Conservation (phyloP, 2,888 invertebrate species). For the Minunthozetes semirufus region DNA sequence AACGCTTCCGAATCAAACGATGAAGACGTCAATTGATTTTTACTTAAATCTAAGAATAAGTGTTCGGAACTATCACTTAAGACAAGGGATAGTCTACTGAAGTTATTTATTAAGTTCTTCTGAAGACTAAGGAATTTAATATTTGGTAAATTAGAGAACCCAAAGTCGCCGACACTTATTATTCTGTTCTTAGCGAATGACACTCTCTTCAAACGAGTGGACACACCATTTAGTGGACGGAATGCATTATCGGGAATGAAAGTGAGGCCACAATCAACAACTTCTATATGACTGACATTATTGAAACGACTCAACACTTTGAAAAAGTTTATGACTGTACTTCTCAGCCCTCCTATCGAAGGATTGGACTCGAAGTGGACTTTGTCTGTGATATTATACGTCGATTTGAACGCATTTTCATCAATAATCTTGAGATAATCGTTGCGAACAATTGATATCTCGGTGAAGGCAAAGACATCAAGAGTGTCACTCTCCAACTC, state of each 20-base stretch:
- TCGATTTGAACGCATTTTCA: background rate
- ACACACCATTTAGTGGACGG: background rate
- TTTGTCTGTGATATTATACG: slow-evolving; percentile 13
- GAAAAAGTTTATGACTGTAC: background rate
- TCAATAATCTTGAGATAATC: slow-evolving; percentile 1
- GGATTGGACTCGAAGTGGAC: slow-evolving; percentile 15
- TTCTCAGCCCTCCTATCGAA: background rate
- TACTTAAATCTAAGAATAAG: slow-evolving; percentile 26
- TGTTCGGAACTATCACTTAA: background rate
- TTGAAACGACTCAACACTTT: slow-evolving; percentile 1
- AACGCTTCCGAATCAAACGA: slow-evolving; percentile 1
- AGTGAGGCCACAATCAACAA: background rate
- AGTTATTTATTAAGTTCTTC: background rate
- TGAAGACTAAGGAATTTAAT: background rate
- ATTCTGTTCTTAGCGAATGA: slow-evolving; percentile 7
- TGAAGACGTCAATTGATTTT: slow-evolving; percentile 12
- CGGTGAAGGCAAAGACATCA: background rate
- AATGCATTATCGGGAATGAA: slow-evolving; percentile 12
- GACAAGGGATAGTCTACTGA: background rate
- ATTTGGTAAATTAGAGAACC: background rate
- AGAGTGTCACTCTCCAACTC: background rate
- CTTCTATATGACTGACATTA: slow-evolving; percentile 12
- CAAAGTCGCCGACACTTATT: background rate
- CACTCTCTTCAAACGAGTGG: background rate
- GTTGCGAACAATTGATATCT: background rate